Percentiles rank a stretch among this genome's conserved stretches.
phyloP scores from a whole-genome alignment of 2,113 vertebrate genomes.

The Tapirus terrestris region DNA sequence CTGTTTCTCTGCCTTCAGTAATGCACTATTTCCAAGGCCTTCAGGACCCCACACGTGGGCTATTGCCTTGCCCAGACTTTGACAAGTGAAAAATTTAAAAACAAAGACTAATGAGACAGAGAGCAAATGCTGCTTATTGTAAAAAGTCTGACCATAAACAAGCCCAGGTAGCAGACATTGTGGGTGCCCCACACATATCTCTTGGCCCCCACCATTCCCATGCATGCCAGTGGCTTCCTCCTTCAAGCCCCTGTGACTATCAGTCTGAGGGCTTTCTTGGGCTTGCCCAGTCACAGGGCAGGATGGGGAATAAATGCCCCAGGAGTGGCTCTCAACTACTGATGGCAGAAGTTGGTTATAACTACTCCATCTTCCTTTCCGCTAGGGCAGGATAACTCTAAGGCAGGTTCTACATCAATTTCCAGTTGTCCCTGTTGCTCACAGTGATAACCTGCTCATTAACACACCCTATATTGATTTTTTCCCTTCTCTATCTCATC shows the following conservation, averaged over 20 bases:
- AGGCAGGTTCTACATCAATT: neutral
- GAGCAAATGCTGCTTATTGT: neutral
- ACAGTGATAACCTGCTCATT: neutral
- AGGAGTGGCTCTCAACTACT: neutral
- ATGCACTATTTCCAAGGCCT: neutral
- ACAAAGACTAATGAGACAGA: neutral
- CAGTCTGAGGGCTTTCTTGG: neutral
- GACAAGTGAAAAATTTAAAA: neutral
- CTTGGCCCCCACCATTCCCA: neutral
- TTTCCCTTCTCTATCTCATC: conserved; percentile 11
- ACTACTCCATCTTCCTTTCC: neutral
- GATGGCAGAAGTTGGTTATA: neutral
- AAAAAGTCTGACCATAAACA: neutral
- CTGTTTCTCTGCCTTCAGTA: neutral
- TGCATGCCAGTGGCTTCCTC: neutral
- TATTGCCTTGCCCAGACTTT: neutral
- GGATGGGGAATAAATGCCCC: neutral
- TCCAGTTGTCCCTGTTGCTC: neutral
- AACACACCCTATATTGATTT: neutral
- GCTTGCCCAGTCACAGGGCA: neutral
- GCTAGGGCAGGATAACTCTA: neutral
- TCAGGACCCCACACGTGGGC: neutral
- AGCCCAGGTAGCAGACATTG: neutral
- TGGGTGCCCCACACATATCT: neutral
- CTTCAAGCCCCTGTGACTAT: neutral